A percentile compares a stretch with the other conserved stretches of the same genome.
Evolutionary conservation across 2,888 invertebrate species (phyloP).

Genomic region (Cyrtodaria siliqua): DNA sequence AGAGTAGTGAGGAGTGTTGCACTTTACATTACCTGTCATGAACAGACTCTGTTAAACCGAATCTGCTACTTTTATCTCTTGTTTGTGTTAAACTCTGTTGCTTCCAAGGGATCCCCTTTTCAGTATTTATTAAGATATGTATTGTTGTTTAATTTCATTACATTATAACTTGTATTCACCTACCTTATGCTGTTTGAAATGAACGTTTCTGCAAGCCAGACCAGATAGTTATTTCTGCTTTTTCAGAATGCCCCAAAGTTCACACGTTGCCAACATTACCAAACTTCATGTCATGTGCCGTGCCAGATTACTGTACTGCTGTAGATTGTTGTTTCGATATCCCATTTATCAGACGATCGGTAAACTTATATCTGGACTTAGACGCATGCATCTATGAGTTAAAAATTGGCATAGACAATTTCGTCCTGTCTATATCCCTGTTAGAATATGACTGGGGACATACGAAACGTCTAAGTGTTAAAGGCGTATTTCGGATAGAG

Average conservation of each 20-base stretch:
- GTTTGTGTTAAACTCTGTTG: no score
- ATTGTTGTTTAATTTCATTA: no score
- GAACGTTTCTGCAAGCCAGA: no score
- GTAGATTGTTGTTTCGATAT: constrained; percentile 61
- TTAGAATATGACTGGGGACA: constrained; percentile 34
- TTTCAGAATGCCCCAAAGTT: constrained; percentile 38
- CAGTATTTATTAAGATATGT: no score
- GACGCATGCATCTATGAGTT: constrained; percentile 58
- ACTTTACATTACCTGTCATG: no score
- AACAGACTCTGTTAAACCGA: no score
- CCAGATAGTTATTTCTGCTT: neutral
- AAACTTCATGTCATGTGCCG: constrained; percentile 48
- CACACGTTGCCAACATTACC: constrained; percentile 27
- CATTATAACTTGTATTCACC: no score
- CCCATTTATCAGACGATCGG: constrained; percentile 34
- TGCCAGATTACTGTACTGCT: constrained; percentile 46
- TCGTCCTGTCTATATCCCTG: constrained; percentile 7
- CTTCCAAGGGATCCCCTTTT: no score
- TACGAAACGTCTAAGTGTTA: constrained; percentile 10
- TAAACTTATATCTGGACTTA: constrained; percentile 43
- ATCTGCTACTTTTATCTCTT: no score
- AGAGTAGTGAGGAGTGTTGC: no score
- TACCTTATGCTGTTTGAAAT: no score
- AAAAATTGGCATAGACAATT: constrained; percentile 28
- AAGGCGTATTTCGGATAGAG: constrained; percentile 35